A percentile compares a stretch with the other conserved stretches of the same genome.
Conservation (phyloP, 2,113 vertebrate species). For the Thamnaconus septentrionalis region DNA sequence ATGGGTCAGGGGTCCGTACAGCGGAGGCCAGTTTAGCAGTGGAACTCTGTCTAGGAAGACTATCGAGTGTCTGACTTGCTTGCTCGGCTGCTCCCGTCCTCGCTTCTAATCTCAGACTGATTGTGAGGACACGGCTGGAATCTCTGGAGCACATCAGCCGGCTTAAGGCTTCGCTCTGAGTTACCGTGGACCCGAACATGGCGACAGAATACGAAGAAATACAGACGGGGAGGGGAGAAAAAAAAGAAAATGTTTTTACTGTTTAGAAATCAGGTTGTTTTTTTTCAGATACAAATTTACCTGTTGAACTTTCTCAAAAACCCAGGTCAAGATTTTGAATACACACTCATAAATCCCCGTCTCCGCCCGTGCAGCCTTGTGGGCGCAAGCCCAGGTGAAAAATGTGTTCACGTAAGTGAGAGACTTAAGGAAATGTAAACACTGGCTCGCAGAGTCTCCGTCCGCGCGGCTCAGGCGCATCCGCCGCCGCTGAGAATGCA, state of each 20-base stretch:
- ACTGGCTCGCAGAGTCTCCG: constrained; percentile 1
- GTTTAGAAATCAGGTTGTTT: no score
- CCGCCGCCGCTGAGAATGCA: neutral
- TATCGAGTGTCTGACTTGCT: constrained; percentile 25
- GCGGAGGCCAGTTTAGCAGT: constrained; percentile 31
- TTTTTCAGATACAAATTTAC: no score
- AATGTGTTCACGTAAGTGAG: constrained; percentile 9
- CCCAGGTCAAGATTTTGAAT: neutral
- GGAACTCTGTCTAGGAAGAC: constrained; percentile 29
- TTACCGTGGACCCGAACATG: constrained; percentile 5
- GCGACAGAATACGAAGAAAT: constrained; percentile 4
- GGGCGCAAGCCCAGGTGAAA: neutral
- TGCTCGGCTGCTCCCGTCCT: constrained; percentile 32
- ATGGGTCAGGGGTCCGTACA: constrained; percentile 35
- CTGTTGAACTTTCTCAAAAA: no score
- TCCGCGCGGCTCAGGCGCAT: neutral
- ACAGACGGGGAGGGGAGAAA: no score
- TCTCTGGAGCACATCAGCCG: constrained; percentile 49
- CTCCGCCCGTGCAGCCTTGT: neutral
- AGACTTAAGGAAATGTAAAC: constrained; percentile 14
- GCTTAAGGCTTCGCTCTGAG: constrained; percentile 23
- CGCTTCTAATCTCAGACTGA: constrained; percentile 44
- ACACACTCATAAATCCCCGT: constrained; percentile 15
- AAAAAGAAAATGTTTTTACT: no score
- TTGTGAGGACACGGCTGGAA: constrained; percentile 28